Base-by-base conservation (phyloP, 1,140 invertebrate genomes). In the Scaptodrosophila lebanonensis region DNA sequence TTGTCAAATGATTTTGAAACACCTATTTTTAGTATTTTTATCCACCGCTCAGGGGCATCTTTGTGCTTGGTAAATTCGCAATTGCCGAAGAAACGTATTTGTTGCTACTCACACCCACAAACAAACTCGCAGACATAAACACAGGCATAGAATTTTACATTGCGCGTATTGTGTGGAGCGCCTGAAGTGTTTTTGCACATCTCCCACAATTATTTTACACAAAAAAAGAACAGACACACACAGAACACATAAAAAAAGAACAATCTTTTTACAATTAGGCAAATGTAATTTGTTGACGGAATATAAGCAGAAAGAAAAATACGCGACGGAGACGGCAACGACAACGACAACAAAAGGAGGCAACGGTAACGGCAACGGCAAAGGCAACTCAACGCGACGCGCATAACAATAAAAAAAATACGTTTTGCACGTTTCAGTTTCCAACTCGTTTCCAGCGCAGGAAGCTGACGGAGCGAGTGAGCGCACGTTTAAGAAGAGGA, bases 371-470 rank as follows among this genome's bases (percentile, higher is more conserved):
- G 35, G 22, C 11, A 57, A 33, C 49, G 43, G 50, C 27, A 16
- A 53, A 33, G 11, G 49, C 40, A 44, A 49, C 40, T 29, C 51
- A 48, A 56, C 58, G n/a, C n/a, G n/a, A n/a, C n/a, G n/a, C n/a
- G n/a, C n/a, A n/a, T n/a, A n/a, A n/a, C n/a, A n/a, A n/a, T n/a
- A n/a, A n/a, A 61, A 61, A 42, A 61, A 61, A 48, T 47, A 47
- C 49, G 9, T 29, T 48, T 35, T 53, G 58, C 52, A 15, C 48
- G 58, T 61, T 61, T 56, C 58, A 56, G 51, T 61, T 56, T 36
- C 58, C 58, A 61, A 48, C 48, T 48, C 58, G 58, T 61, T 61
- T 56, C 58, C 58, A 61, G 36, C 57, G 17, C 16, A 27, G n/a
- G 36, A 18, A 8, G 29, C 35, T 16, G 42, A 54, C 50, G 47